Evolutionary conservation across 2,797 vertebrate genomes (phyloP).

Genomic region (Tapera naevia): DNA sequence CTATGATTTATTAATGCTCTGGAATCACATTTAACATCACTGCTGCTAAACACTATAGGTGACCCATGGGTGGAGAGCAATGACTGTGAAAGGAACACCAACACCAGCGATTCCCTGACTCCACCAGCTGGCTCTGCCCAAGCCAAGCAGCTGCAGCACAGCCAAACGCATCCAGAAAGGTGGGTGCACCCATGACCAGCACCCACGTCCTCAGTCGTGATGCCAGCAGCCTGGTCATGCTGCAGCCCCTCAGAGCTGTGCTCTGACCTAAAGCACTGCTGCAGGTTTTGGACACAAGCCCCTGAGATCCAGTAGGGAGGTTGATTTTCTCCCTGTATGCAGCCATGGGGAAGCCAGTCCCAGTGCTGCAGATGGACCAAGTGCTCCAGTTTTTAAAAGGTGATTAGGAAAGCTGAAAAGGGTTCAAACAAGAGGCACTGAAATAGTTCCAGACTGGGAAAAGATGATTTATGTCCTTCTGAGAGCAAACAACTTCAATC

Average conservation of each 20-base stretch:
- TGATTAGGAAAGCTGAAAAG: neutral
- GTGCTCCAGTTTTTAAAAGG: neutral
- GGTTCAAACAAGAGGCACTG: neutral
- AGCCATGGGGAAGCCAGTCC: neutral
- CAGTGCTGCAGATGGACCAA: rapidly evolving
- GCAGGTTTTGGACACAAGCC: rapidly evolving
- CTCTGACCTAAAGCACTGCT: neutral
- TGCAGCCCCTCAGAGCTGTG: neutral
- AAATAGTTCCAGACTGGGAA: neutral
- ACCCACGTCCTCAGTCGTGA: neutral
- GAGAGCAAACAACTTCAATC: neutral
- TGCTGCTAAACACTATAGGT: neutral
- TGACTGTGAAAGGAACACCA: neutral
- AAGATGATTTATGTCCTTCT: neutral
- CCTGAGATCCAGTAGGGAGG: rapidly evolving
- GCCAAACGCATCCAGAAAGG: rapidly evolving
- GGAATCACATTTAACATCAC: neutral
- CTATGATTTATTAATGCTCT: neutral
- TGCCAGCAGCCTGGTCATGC: neutral
- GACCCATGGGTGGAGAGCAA: neutral
- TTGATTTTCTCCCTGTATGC: rapidly evolving
- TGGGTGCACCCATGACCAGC: neutral
- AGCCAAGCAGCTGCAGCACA: rapidly evolving
- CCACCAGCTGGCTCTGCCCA: neutral
- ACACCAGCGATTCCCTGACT: neutral